These are phyloP conservation scores for Heliconius melpomene DNA, from an alignment of 1,140 invertebrate genomes.

Conservation along the genomic window DNA sequence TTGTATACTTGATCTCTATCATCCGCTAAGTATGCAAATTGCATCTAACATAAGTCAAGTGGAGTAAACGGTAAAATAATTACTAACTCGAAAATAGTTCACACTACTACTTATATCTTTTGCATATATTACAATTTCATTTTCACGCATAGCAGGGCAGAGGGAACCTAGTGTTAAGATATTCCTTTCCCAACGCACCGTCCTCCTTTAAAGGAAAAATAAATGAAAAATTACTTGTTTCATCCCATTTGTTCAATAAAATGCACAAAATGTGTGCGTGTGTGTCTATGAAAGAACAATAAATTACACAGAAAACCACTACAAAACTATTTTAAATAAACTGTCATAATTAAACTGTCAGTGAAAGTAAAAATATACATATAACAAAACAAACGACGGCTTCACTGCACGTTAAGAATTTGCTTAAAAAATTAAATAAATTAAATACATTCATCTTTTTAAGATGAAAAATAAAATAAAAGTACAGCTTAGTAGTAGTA, in stretches of 20 bases:
- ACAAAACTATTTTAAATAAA: neutral
- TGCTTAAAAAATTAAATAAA: neutral
- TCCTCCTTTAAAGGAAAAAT: no score
- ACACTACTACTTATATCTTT: neutral
- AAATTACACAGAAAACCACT: neutral
- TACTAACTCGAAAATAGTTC: neutral
- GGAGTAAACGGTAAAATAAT: constrained; percentile 2
- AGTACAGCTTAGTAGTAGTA: no score
- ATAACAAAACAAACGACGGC: neutral
- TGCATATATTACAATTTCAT: no score
- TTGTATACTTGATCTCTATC: constrained; percentile 31
- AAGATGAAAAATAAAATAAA: no score
- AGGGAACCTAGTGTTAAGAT: no score
- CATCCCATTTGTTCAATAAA: no score
- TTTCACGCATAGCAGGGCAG: no score
- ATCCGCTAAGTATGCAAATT: constrained; percentile 33
- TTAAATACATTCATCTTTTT: no score
- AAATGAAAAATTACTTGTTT: no score
- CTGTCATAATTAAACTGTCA: neutral
- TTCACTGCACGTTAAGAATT: neutral
- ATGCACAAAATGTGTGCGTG: no score
- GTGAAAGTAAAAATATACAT: constrained; percentile 8
- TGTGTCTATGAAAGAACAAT: neutral
- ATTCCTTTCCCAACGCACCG: no score
- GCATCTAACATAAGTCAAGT: constrained; percentile 3